A percentile compares a stretch with the other conserved stretches of the same genome.
Evolutionary conservation across 2,888 invertebrate genomes (phyloP).

Genomic region (Orthosia gracilis): DNA sequence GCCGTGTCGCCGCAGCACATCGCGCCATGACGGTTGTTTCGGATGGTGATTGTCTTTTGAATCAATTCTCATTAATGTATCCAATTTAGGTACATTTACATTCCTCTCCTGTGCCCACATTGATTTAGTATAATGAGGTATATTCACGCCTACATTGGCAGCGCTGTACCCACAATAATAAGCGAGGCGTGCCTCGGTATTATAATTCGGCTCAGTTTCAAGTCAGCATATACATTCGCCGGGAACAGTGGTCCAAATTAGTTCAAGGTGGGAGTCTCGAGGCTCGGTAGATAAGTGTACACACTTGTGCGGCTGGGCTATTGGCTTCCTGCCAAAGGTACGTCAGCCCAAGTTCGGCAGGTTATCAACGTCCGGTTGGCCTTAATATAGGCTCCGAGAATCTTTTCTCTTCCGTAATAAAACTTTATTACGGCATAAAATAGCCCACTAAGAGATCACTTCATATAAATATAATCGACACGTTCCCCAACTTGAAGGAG

Average conservation of each 20-base stretch:
- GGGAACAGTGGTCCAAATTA: conserved; percentile 68
- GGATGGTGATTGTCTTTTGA: conserved; percentile 78
- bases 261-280: conserved; percentile 70
- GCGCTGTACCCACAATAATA: conserved; percentile 54
- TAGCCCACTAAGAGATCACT: conserved; percentile 79
- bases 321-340: conserved; percentile 81
- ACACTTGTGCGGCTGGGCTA: conserved; percentile 64
- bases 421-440: conserved; percentile 83
- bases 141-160: conserved; percentile 58
- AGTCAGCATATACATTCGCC: conserved; percentile 53
- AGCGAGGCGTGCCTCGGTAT: conserved; percentile 51
- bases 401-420: conserved; percentile 83
- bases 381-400: conserved; percentile 81
- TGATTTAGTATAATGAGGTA: conserved; percentile 64
- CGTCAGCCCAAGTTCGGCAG: conserved; percentile 81
- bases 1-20: conserved; percentile 52
- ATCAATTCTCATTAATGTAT: conserved; percentile 78
- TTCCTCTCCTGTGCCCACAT: conserved; percentile 63
- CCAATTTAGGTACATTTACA: conserved; percentile 69
- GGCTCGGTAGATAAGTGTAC: conserved; percentile 70
- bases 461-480: conserved; percentile 81
- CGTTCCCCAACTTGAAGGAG: conserved; percentile 66
- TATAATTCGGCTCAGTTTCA: conserved; percentile 60
- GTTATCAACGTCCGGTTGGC: conserved; percentile 85
- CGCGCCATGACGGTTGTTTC: conserved; percentile 70